These are phyloP conservation scores for Platypus cylindrus DNA, from an alignment of 2,888 invertebrate species.

Conservation along the genomic window DNA sequence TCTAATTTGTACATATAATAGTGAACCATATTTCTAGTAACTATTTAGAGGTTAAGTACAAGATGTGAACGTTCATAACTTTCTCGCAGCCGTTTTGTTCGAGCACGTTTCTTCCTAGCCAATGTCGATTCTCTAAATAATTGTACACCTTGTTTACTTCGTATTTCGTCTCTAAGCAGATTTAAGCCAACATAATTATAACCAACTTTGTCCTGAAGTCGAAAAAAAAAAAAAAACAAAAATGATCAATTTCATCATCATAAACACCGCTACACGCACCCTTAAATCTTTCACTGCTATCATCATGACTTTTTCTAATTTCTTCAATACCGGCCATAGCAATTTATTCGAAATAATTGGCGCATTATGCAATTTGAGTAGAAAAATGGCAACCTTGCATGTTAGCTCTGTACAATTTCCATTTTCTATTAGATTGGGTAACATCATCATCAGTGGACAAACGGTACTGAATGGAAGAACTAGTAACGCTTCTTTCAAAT, in stretches of 20 bases:
- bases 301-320: constrained; percentile 44
- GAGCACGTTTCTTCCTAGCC: constrained; percentile 49
- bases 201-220: constrained; percentile 64
- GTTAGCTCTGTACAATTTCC: constrained; percentile 66
- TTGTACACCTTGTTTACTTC: constrained; percentile 59
- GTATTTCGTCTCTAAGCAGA: constrained; percentile 61
- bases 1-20: too few species aligned
- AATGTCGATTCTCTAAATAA: constrained; percentile 66
- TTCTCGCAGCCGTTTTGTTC: constrained; percentile 46
- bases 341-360: constrained; percentile 63
- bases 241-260: not conserved
- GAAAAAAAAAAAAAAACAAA: constrained; percentile 6
- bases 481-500: constrained; percentile 80
- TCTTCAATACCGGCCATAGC: constrained; percentile 51
- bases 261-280: constrained; percentile 34
- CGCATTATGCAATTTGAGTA: constrained; percentile 62
- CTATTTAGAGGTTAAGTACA: constrained; percentile 21
- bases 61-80: constrained; percentile 50
- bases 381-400: constrained; percentile 62
- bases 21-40: too few species aligned
- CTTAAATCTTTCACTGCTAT: constrained; percentile 46
- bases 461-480: constrained; percentile 75
- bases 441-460: constrained; percentile 58
- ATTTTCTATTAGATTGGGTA: constrained; percentile 55
- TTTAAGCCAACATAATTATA: constrained; percentile 74